Conservation (phyloP, 2,113 vertebrate genomes). For the Macroglossus sobrinus region DNA sequence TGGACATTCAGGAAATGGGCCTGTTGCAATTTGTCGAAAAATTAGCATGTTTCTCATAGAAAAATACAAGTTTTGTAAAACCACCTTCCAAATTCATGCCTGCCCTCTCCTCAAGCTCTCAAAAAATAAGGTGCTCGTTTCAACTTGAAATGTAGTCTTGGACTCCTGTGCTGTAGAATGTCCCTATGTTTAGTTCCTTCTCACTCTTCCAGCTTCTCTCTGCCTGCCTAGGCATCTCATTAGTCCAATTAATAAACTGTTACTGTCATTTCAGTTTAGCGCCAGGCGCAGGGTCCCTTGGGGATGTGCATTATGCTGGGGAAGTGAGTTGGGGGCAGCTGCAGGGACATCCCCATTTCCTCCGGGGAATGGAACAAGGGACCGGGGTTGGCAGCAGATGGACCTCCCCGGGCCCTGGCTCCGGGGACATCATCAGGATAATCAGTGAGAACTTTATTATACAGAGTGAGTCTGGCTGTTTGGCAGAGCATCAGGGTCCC, state of each 20-base stretch:
- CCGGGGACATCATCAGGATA: slow-evolving; percentile 73
- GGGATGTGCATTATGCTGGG: slow-evolving; percentile 68
- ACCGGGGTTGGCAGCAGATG: slow-evolving; percentile 71
- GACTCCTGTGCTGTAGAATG: accelerated
- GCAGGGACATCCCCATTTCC: slow-evolving; percentile 73
- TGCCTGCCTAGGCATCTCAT: slow-evolving; percentile 76
- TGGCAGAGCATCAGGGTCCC: slow-evolving; percentile 81
- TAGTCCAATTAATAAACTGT: slow-evolving; percentile 80
- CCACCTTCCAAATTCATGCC: not conserved
- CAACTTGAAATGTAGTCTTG: not conserved
- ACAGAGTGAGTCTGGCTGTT: slow-evolving; percentile 70
- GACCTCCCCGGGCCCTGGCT: slow-evolving; percentile 74
- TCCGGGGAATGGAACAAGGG: slow-evolving; percentile 60
- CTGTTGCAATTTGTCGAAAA: not conserved
- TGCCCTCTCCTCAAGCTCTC: too few relatives aligned
- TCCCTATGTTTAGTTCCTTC: not conserved
- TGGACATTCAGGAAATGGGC: not conserved
- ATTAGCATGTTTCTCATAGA: not conserved
- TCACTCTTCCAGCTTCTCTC: slow-evolving; percentile 44
- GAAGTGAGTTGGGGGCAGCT: slow-evolving; percentile 53
- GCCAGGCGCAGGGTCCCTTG: slow-evolving; percentile 9
- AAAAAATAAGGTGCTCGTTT: not conserved
- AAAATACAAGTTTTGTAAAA: not conserved
- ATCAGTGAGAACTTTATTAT: slow-evolving; percentile 79
- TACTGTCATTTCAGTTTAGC: slow-evolving; percentile 75